Base-by-base conservation (phyloP, 1,140 invertebrate genomes). In the Tachypleus tridentatus region DNA sequence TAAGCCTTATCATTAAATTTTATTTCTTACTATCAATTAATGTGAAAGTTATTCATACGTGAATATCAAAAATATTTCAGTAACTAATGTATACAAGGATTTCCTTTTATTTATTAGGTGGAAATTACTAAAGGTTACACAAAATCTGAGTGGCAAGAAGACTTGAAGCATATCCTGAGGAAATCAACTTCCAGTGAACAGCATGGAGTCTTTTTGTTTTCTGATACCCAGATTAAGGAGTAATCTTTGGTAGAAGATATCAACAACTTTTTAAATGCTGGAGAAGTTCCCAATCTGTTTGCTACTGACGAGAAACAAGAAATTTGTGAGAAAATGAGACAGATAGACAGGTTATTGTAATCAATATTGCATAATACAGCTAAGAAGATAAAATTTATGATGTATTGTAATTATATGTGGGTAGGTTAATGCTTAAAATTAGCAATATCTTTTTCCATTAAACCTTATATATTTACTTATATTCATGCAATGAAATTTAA, bases 161-260 rank as follows among this genome's bases (percentile, higher is more conserved):
- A 97, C 75, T 77, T 98, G 5, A 91, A 94, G 73, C 79, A 76
- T 11, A 86, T 96, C 62, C 77, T 97, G 60, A 83, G 80, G 69
- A 89, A 87, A 77, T 86, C 87, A 4, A 90, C 88, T 63, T 82
- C 85, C 10, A 77, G 76, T 9, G 93, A 97, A 70, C 82, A 88
- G 70, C 90, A 95, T 76, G 88, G 86, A 54, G 91, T 95, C 1
- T 97, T 97, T 74, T 78, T 97, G 7, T 95, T 96, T 74, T 86
- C 87, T 58, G 91, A 95, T 74, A 86, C 85, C 9, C 74, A 91
- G 85, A 92, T 97, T 51, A 96, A 96, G 80, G 86, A 95, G 74
- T 92, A 96, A 80, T 85, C 84, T 1, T 97, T 96, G 74, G 76
- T 97, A 56, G 93, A 97, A 79, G 93, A 97, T 73, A 86, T 97